Evolutionary conservation across 2,888 invertebrate species (phyloP), one percentile per base, ranked within the genome.

Genomic region (Malthinus flaveolus): DNA sequence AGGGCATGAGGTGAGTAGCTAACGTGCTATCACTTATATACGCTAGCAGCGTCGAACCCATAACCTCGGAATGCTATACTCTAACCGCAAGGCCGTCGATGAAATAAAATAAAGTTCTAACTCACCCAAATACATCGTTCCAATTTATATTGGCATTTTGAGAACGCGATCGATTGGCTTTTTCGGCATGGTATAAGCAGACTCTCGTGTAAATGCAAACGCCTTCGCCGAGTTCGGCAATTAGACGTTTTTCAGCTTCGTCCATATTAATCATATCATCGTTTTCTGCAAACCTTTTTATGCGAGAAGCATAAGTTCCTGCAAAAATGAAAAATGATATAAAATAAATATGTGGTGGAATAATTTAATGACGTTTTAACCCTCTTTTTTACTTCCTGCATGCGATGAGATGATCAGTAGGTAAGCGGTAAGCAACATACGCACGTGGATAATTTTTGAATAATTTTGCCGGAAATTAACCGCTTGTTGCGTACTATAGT

Each of bases 191-290:
- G 62, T 86, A 85, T 34, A 85, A 84, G 74, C 93, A 93, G 23
- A 91, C 88, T 61, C 88, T 85, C 68, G 90, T 90, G 70, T 89
- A 88, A 66, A 93, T 84, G 74, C 93, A 93, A 31, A 91, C 90
- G 62, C 86, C 84, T 34, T 86, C 84, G 12, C 93, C 93, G 68
- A 93, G 85, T 77, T 91, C 91, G 7, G 82, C 82, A 3, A 90
- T 82, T 56, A 93, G 85, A 77, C 87, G 86, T 75, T 91, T 91
- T 79, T 92, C 92, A n/a, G 91, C 89, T 72, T 89, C 84, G 1
- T 80, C 80, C 31, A 87, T 85, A 74, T 92, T 88, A 33, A 84
- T 77, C 79, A 84, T 79, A 61, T 84, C 81, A 56, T 81, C 79
- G 3, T 75, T 74, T n/a, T 77, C 72, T 50, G 70, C 65, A 31